phyloP scores from a whole-genome alignment of 1,140 invertebrate species.

The Lineus longissimus region DNA sequence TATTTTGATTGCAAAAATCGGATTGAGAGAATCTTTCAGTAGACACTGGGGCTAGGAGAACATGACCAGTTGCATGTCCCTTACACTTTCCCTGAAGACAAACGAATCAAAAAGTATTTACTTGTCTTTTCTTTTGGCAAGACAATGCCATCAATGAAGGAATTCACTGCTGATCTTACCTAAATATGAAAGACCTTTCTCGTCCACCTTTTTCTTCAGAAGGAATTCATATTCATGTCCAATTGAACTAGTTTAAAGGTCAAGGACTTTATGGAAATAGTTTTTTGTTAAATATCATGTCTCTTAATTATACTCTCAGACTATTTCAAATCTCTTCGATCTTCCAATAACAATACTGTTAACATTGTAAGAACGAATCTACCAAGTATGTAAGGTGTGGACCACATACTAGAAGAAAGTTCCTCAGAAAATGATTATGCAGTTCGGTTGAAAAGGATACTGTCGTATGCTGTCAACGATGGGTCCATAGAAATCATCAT shows the following conservation, averaged over 20 bases:
- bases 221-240: constrained; percentile 74
- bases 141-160: too few relatives aligned
- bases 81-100: too few relatives aligned
- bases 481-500: constrained; percentile 74
- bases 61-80: too few relatives aligned
- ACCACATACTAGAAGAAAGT: background rate
- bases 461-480: constrained; percentile 70
- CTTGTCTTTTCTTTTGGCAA: too few relatives aligned
- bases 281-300: background rate
- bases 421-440: background rate
- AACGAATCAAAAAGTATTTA: too few relatives aligned
- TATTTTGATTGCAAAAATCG: too few relatives aligned
- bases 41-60: too few relatives aligned
- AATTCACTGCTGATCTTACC: constrained; percentile 31
- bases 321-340: too few relatives aligned
- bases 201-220: constrained; percentile 60
- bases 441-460: constrained; percentile 47
- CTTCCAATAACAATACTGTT: too few relatives aligned
- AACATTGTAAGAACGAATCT: too few relatives aligned
- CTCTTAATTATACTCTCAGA: too few relatives aligned
- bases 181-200: constrained; percentile 64
- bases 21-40: too few relatives aligned
- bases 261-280: constrained; percentile 3
- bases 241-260: constrained; percentile 57
- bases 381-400: background rate